Conservation (phyloP, 1,140 invertebrate genomes). For the Drosophila tristis region DNA sequence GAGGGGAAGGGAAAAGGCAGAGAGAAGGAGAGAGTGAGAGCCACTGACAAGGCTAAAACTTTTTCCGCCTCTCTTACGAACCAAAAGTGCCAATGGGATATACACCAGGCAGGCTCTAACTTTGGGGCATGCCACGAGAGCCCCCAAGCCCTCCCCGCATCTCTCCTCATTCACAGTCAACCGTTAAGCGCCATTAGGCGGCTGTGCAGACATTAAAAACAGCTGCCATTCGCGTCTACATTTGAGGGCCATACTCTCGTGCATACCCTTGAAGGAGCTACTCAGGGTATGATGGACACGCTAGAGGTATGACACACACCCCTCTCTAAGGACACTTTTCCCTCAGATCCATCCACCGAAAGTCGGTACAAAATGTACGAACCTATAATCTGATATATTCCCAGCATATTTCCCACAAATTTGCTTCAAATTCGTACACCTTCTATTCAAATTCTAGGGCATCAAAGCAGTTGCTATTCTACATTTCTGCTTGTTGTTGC, state of each 20-base stretch:
- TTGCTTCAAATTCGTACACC: no score
- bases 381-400: not conserved
- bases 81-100: constrained; percentile 62
- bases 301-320: no score
- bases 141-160: constrained; percentile 8
- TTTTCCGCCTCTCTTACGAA: not conserved
- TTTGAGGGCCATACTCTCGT: no score
- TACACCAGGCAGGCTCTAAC: constrained; percentile 35
- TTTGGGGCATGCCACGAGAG: constrained; percentile 12
- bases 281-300: no score
- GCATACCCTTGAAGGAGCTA: no score
- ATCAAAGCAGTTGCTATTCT: not conserved
- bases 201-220: constrained; percentile 77
- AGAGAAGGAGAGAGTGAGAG: no score
- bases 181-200: constrained; percentile 78
- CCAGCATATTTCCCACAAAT: not conserved
- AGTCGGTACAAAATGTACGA: no score
- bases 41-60: constrained; percentile 35
- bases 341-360: no score
- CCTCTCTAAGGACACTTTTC: no score
- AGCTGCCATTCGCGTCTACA: constrained; percentile 57
- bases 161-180: constrained; percentile 37
- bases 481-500: constrained; percentile 17
- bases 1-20: no score
- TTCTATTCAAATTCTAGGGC: no score